Base-by-base conservation (phyloP, 2,113 vertebrate species). In the Zosterops japonicus region DNA sequence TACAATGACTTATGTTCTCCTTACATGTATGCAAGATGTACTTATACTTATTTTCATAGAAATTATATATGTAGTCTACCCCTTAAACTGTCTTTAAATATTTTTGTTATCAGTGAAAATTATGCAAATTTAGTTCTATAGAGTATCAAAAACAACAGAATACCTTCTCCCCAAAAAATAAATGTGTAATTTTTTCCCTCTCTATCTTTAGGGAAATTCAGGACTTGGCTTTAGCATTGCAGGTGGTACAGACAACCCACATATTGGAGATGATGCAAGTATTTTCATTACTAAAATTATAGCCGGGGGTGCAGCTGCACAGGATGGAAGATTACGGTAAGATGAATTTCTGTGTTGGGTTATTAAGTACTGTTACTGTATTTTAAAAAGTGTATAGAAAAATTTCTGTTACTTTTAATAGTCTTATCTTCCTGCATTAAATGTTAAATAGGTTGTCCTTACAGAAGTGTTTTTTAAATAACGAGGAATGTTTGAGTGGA, bases 211-310 rank as follows among this genome's bases (percentile, higher is more conserved):
- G 99, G 99, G 99, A 31, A 99, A 99, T 97, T 99, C 99, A 15
- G 99, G 99, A n/a, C 98, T 99, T 96, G 99, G 99, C 94, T 99
- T 99, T 97, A 99, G 99, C 97, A 99, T 99, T 93, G 99, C 99
- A 18, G 99, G 99, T 67, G 99, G 99, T 79, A 99, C 99, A 2
- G 99, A 99, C 97, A 99, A 99, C 98, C 99, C 99, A 52, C 99
- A 99, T 95, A 99, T 99, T 96, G 99, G 99, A 55, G 99, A 99
- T 93, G 99, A 99, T 97, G 98, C 99, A 82, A 99, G 99, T 96
- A 99, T 99, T 97, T 99, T 99, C 98, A 99, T 99, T 97, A 99
- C 99, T 82, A 99, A 99, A 96, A 99, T 99, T 93, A 99, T 99
- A 87, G 98, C 98, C 0, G 99, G 99, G 24, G 99, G 99, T 76